phyloP scores from a whole-genome alignment of 2,888 invertebrate genomes.

The Oxystoma pomonae region DNA sequence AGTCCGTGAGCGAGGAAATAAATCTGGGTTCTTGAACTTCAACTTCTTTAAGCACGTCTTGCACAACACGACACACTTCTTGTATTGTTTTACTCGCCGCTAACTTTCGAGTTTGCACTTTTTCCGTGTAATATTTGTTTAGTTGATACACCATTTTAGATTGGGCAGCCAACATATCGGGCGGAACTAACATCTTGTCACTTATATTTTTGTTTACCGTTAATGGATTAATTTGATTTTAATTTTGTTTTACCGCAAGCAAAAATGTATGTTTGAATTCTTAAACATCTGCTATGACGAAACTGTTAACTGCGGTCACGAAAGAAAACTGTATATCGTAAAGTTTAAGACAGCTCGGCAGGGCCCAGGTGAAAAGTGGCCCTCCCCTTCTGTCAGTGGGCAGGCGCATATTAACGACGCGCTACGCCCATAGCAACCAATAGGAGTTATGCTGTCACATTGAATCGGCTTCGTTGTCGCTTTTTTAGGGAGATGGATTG shows the following conservation, averaged over 20 bases:
- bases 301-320: slow-evolving; percentile 34
- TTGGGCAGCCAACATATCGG: slow-evolving; percentile 92
- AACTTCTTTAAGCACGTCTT: slow-evolving; percentile 78
- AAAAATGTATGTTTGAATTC: no score
- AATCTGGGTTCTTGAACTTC: slow-evolving; percentile 81
- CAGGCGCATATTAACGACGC: slow-evolving; percentile 22
- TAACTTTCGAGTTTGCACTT: slow-evolving; percentile 68
- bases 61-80: slow-evolving; percentile 75
- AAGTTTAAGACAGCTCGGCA: slow-evolving; percentile 18
- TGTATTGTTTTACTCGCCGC: slow-evolving; percentile 68
- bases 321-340: slow-evolving; percentile 37
- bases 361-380: slow-evolving; percentile 37
- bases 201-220: slow-evolving; percentile 9
- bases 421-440: slow-evolving; percentile 36
- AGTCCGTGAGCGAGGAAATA: slow-evolving; percentile 71
- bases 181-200: slow-evolving; percentile 78
- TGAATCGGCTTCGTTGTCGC: not conserved
- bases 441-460: slow-evolving; percentile 19
- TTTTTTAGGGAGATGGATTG: not conserved
- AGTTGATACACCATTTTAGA: slow-evolving; percentile 91
- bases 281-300: not conserved
- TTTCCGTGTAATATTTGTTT: slow-evolving; percentile 74
- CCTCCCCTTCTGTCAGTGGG: slow-evolving; percentile 35
- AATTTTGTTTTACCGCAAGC: no score
- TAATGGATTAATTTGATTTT: not conserved